Evolutionary conservation across 2,797 vertebrate species (phyloP).

Genomic region (Sylvia borin): DNA sequence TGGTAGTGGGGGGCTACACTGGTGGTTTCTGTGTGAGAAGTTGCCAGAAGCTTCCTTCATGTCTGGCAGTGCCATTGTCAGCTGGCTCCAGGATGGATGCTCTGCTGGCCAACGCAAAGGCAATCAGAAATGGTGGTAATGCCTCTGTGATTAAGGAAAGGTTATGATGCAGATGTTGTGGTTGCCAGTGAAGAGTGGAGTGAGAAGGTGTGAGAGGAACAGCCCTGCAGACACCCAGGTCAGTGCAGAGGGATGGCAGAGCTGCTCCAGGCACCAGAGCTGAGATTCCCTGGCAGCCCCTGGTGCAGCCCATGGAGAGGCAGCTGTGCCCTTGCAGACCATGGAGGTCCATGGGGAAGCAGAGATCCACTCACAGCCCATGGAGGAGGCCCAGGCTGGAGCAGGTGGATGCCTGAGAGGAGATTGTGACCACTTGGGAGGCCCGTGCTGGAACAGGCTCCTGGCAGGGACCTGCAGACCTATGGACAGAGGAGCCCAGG

Average conservation of each 20-base stretch:
- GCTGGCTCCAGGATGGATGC: too few species aligned
- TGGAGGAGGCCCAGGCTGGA: neutral
- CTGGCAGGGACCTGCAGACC: neutral
- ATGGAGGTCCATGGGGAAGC: neutral
- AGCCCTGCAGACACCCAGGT: neutral
- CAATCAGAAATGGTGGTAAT: neutral
- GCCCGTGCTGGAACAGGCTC: accelerated
- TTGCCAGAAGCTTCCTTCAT: neutral
- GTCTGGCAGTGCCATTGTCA: neutral
- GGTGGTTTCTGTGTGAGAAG: neutral
- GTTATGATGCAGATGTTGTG: neutral
- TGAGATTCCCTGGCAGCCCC: neutral
- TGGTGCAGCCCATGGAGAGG: neutral
- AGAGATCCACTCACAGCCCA: accelerated
- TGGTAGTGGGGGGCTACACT: neutral
- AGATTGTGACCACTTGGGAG: neutral
- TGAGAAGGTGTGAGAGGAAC: neutral
- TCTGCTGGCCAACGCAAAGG: neutral
- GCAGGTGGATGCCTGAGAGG: neutral
- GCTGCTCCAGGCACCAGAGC: accelerated
- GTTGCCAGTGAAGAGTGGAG: neutral
- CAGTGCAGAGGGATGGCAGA: neutral
- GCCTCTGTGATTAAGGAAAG: neutral
- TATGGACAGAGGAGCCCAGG: neutral
- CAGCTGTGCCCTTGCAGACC: neutral